Evolutionary conservation across 2,888 invertebrate species (phyloP), one percentile per base, ranked within the genome.

Genomic region (Pyrochroa serraticornis): DNA sequence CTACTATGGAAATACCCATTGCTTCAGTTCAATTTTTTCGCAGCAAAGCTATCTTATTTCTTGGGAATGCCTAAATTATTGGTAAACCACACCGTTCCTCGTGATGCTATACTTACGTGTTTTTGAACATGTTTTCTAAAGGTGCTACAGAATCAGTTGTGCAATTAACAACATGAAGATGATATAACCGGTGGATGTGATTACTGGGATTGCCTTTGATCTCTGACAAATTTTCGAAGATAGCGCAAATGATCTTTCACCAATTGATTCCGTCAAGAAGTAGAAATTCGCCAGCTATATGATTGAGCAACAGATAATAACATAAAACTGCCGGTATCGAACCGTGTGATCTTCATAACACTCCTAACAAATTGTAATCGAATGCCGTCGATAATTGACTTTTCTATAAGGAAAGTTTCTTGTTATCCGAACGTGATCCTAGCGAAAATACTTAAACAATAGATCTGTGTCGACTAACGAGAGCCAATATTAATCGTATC

Each of bases 271-370:
- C 32, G 12, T 9, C 32, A 30, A 43, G 31, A 13, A n/a, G 30
- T 14, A 43, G 31, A 43, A 43, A 43, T 43, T 43, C 30, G 42
- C 22, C 22, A n/a, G 30, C 30, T 12, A 39, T 38, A 14, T 39
- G 10, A 33, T 49, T 49, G 41, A 8, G 13, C 32, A 49, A 49
- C 34, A 32, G n/a, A n/a, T 41, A 30, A 49, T 39, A 38, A 42
- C 12, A 42, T 39, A 39, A 39, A 14, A 39, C 30, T 14, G 30
- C 9, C n/a, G 7, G 10, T 42, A 30, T 42, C 30, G 31, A 9
- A 42, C 32, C 14, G 10, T 33, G 33, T 41, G 33, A 22, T 49
- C 32, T 49, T 41, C 33, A 30, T 33, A 33, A 33, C 33, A 22
- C 34, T 39, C 7, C 33, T 41, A 33, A 39, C 41, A 49, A 49